phyloP scores from a whole-genome alignment of 1,140 invertebrate species.

The Drosophila yakuba region DNA sequence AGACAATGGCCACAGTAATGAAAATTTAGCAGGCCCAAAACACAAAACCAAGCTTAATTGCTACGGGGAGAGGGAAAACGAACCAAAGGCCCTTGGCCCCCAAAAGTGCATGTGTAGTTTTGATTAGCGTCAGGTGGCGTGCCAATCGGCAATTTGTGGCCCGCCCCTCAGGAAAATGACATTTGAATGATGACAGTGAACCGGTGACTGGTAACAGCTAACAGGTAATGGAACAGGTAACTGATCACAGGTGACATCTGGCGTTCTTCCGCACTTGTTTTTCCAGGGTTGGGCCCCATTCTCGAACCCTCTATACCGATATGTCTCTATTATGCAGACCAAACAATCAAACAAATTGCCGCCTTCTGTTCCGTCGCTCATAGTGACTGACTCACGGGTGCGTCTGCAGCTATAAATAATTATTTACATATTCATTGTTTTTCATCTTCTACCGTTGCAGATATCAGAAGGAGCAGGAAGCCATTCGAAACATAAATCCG shows the following conservation, averaged over 20 bases:
- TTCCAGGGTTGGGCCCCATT: constrained; percentile 21
- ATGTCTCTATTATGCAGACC: constrained; percentile 76
- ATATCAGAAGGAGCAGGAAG: constrained; percentile 2
- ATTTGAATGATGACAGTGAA: constrained; percentile 79
- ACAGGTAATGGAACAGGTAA: constrained; percentile 11
- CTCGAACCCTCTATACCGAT: constrained; percentile 10
- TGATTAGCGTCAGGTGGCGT: constrained; percentile 78
- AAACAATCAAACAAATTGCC: constrained; percentile 77
- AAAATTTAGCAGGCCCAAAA: constrained; percentile 50
- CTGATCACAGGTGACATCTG: constrained; percentile 64
- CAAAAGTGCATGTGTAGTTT: constrained; percentile 60
- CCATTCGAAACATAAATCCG: constrained; percentile 6
- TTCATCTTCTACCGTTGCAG: constrained; percentile 8
- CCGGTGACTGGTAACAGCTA: constrained; percentile 19
- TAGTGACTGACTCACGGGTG: constrained; percentile 25
- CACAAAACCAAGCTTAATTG: constrained; percentile 59
- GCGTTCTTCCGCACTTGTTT: constrained; percentile 53
- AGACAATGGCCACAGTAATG: constrained; percentile 69
- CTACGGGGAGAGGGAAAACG: constrained; percentile 12
- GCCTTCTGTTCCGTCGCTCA: constrained; percentile 37
- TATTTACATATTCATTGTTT: constrained; percentile 37
- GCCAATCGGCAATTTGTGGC: constrained; percentile 79
- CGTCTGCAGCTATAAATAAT: constrained; percentile 28
- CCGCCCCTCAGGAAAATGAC: constrained; percentile 45
- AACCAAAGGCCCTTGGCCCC: background rate